Evolutionary conservation across 2,113 vertebrate genomes (phyloP).

Genomic region (Setophaga kirtlandii): DNA sequence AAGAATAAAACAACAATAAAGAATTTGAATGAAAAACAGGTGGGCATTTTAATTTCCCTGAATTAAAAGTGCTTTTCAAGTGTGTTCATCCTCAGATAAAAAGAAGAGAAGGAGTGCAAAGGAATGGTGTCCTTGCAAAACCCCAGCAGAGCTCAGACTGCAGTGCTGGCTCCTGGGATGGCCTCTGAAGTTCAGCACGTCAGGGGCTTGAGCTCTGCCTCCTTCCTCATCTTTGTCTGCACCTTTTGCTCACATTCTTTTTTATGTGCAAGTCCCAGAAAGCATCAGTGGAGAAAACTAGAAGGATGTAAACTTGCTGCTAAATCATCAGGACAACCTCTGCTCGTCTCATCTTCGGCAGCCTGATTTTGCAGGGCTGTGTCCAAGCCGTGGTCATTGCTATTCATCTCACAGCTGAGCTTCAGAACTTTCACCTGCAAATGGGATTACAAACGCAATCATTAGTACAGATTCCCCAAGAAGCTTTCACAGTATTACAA

Average conservation of each 20-base stretch:
- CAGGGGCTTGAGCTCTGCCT: not conserved
- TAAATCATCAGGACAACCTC: not conserved
- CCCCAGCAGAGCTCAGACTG: not conserved
- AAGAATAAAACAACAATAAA: constrained; percentile 3
- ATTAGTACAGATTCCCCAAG: constrained; percentile 78
- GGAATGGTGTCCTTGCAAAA: not conserved
- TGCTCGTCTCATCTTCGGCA: not conserved
- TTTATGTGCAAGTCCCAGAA: not conserved
- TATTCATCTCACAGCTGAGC: constrained; percentile 56
- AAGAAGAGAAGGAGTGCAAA: not conserved
- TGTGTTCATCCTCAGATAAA: not conserved
- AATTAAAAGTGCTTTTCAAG: constrained; percentile 31
- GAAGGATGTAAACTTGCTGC: not conserved
- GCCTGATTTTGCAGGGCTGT: constrained; percentile 14
- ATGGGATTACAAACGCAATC: constrained; percentile 81
- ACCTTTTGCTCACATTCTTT: not conserved
- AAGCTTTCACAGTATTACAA: constrained; percentile 80
- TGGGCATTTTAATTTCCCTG: not conserved
- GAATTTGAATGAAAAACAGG: constrained; percentile 3
- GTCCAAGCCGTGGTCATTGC: not conserved
- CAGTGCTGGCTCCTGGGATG: not conserved
- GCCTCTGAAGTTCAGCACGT: not conserved
- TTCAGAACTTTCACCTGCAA: constrained; percentile 80
- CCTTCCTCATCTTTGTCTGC: not conserved
- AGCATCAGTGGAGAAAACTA: not conserved